Conservation (phyloP, 2,888 invertebrate species). For the Allophyes oxyacanthae region DNA sequence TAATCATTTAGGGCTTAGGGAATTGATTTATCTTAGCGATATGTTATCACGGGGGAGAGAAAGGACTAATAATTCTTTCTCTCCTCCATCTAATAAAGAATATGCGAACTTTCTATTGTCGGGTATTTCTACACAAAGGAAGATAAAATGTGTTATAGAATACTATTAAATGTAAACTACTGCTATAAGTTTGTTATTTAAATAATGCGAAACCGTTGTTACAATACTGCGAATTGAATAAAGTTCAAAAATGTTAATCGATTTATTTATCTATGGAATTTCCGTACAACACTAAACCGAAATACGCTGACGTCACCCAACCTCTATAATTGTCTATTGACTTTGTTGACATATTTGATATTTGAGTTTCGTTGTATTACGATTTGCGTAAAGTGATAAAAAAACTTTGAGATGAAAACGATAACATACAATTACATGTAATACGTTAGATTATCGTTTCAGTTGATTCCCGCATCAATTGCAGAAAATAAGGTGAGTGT, state of each 20-base stretch:
- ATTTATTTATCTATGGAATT: conserved; percentile 34
- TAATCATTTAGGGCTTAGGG: no score
- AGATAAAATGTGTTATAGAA: no score
- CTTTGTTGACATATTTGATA: conserved; percentile 54
- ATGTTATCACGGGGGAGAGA: no score
- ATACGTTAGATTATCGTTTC: conserved; percentile 11
- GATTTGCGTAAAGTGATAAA: conserved; percentile 29
- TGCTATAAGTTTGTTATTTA: no score
- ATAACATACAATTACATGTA: conserved; percentile 13
- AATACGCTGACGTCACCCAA: conserved; percentile 56
- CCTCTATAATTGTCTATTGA: conserved; percentile 32
- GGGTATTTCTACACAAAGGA: no score
- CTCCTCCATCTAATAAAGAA: no score
- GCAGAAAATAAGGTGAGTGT: conserved; percentile 41
- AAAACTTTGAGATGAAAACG: conserved; percentile 39
- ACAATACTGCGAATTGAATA: no score
- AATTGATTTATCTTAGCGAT: no score
- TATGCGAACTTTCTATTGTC: no score
- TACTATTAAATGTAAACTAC: no score
- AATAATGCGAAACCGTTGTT: no score
- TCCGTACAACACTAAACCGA: conserved; percentile 42
- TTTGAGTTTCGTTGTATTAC: conserved; percentile 41
- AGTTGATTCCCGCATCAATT: conserved; percentile 13
- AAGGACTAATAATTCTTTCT: no score
- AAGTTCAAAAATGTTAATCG: conserved; percentile 18